These are phyloP conservation scores for Myopa tessellatipennis DNA, from an alignment of 2,888 invertebrate species.

Conservation along the genomic window DNA sequence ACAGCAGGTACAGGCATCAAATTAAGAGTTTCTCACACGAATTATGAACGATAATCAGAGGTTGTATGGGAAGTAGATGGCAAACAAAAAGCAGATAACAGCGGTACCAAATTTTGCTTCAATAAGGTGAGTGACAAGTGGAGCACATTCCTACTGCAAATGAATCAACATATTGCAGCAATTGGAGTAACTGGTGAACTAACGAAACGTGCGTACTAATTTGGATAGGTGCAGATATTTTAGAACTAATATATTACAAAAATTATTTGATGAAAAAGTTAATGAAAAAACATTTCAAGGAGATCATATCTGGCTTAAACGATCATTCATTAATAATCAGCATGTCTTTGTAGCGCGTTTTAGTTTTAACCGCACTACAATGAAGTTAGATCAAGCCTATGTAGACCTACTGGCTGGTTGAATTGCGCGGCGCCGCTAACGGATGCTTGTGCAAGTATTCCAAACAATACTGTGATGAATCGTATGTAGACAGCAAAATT, in stretches of 20 bases:
- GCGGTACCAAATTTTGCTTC: conserved; percentile 6
- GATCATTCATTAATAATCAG: conserved; percentile 36
- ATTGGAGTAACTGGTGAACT: conserved; percentile 9
- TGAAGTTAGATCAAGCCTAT: conserved; percentile 29
- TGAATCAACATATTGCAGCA: conserved; percentile 33
- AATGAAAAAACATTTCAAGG: conserved; percentile 33
- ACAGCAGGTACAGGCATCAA: too few relatives aligned
- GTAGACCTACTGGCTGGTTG: conserved; percentile 39
- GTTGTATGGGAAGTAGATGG: too few relatives aligned
- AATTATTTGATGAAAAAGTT: conserved; percentile 37
- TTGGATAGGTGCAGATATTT: conserved; percentile 22
- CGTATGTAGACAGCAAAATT: conserved; percentile 42
- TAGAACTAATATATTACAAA: conserved; percentile 36
- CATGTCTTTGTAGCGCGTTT: conserved; percentile 40
- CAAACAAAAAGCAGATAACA: neutral
- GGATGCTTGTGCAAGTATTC: conserved; percentile 39
- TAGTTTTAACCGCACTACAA: conserved; percentile 36
- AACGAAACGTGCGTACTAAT: conserved; percentile 26
- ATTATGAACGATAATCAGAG: too few relatives aligned
- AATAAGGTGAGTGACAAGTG: conserved; percentile 26
- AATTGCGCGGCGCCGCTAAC: conserved; percentile 43
- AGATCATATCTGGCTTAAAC: conserved; percentile 31
- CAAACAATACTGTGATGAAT: conserved; percentile 40
- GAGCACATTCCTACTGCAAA: conserved; percentile 31
- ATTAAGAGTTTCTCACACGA: too few relatives aligned